phyloP scores from a whole-genome alignment of 2,113 vertebrate genomes.

The Cryptotis parvus region DNA sequence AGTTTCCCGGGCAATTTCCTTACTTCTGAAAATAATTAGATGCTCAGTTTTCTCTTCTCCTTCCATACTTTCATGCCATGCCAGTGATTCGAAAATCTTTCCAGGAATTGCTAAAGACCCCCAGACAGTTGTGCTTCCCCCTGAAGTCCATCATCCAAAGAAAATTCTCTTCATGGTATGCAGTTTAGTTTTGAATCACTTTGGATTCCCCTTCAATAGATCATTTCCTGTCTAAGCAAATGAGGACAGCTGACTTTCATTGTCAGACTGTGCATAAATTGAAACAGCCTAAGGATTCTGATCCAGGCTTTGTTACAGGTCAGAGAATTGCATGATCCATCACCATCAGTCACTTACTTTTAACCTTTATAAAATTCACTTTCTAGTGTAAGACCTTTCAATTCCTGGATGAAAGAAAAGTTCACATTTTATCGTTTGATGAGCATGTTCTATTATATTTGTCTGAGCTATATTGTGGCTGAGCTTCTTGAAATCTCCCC shows the following conservation, averaged over 20 bases:
- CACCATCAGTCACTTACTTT: slow-evolving; percentile 2
- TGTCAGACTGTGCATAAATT: neutral
- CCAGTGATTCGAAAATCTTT: neutral
- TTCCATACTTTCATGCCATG: neutral
- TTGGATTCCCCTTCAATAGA: neutral
- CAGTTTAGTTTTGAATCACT: rapidly evolving
- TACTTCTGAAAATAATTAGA: neutral
- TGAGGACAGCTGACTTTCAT: neutral
- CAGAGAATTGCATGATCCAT: neutral
- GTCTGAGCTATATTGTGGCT: neutral
- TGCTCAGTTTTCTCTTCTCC: neutral
- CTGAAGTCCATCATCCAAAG: neutral
- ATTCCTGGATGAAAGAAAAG: slow-evolving; percentile 31
- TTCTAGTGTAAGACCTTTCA: slow-evolving; percentile 29
- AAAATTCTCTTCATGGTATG: neutral
- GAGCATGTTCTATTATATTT: neutral
- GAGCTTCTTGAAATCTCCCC: neutral
- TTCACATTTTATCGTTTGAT: slow-evolving; percentile 45
- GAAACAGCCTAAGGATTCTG: neutral
- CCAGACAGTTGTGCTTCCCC: neutral
- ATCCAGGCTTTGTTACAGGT: neutral
- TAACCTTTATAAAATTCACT: slow-evolving; percentile 36
- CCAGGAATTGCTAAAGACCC: neutral
- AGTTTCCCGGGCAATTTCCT: neutral
- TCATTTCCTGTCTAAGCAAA: neutral